Conservation (phyloP, 2,888 invertebrate species). For the Hemistola chrysoprasaria region DNA sequence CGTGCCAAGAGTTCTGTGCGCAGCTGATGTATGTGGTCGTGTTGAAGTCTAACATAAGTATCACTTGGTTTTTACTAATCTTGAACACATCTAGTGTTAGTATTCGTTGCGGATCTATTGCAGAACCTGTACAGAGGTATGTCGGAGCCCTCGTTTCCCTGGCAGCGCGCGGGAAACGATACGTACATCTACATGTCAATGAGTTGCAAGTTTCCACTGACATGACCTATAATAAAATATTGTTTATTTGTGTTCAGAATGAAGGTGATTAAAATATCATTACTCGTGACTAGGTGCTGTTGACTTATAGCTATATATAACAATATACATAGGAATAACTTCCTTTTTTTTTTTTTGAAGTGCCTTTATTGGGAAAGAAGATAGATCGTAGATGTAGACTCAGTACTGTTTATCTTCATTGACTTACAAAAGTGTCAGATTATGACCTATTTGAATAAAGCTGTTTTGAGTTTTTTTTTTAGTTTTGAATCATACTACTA, state of each 20-base stretch:
- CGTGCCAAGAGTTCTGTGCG: slow-evolving; percentile 31
- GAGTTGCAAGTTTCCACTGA: slow-evolving; percentile 10
- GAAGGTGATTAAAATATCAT: not conserved
- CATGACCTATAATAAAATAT: not conserved
- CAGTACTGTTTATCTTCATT: too few relatives aligned
- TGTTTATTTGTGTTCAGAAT: slow-evolving; percentile 1
- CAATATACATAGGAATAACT: too few relatives aligned
- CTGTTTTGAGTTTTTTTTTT: too few relatives aligned
- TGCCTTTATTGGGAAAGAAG: too few relatives aligned
- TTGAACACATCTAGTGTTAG: not conserved
- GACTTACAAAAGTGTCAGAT: too few relatives aligned
- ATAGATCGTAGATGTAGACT: too few relatives aligned
- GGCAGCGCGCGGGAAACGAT: not conserved
- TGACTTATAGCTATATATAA: too few relatives aligned
- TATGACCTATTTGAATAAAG: too few relatives aligned
- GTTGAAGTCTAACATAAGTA: too few relatives aligned
- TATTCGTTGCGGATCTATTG: not conserved
- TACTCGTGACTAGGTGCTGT: not conserved
- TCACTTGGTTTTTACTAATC: too few relatives aligned
- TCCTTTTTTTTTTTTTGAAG: too few relatives aligned
- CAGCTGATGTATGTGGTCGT: not conserved
- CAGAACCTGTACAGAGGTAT: not conserved
- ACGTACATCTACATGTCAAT: slow-evolving; percentile 13
- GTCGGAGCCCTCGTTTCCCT: not conserved
- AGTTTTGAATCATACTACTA: too few relatives aligned